phyloP scores from a whole-genome alignment of 2,888 invertebrate species.

The Leucophenga montana region DNA sequence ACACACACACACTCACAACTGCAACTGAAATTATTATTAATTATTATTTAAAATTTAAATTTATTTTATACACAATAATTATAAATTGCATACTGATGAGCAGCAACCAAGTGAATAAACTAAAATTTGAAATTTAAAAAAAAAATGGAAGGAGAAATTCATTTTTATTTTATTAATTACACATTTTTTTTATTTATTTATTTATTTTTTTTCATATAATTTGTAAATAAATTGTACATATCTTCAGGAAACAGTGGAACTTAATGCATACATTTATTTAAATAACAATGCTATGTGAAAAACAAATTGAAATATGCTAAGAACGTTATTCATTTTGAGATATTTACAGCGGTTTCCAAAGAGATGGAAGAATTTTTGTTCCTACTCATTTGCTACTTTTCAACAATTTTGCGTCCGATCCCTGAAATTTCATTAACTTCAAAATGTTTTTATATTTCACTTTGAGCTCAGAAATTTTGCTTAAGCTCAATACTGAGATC shows the following conservation, averaged over 20 bases:
- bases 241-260: slow-evolving; percentile 27
- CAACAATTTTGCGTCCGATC: no score
- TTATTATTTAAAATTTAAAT: slow-evolving; percentile 10
- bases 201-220: slow-evolving; percentile 5
- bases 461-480: no score
- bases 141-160: slow-evolving; percentile 11
- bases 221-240: slow-evolving; percentile 34
- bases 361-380: no score
- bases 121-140: slow-evolving; percentile 9
- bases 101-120: slow-evolving; percentile 30
- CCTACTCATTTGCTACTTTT: no score
- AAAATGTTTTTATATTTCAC: no score
- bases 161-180: slow-evolving; percentile 20
- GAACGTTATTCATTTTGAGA: not conserved
- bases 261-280: not conserved
- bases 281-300: slow-evolving; percentile 30
- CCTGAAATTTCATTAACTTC: no score
- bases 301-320: slow-evolving; percentile 13
- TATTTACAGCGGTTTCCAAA: slow-evolving; percentile 1
- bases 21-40: not conserved
- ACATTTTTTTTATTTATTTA: not conserved
- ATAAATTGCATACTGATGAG: slow-evolving; percentile 21
- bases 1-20: not conserved
- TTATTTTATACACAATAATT: slow-evolving; percentile 8
- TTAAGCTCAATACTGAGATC: no score